Evolutionary conservation across 2,797 vertebrate species (phyloP), one percentile per base, ranked within the genome.

Genomic region (Rhyacichthys aspro): DNA sequence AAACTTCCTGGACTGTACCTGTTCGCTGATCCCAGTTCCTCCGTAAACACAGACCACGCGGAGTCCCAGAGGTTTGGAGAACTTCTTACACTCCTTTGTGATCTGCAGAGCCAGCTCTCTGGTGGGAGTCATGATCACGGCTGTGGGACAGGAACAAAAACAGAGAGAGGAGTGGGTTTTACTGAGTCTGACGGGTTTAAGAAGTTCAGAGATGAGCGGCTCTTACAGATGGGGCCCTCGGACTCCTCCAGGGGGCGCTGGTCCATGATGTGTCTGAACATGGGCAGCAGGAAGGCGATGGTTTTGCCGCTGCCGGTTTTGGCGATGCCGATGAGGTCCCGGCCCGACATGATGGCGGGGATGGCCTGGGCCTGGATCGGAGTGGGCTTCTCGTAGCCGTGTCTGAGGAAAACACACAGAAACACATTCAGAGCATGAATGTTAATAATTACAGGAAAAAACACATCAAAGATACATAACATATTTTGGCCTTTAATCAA

Each of bases 251-350:
- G 80, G 0, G 94, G 92, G 77, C 96, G 93, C 89, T 99, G 97
- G 89, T 99, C 98, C 95, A 99, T 95, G 61, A 99, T 98, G 88
- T 99, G 98, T 59, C 98, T 92, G 88, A 97, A 99, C 98, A 99
- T 98, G 53, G 98, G 98, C 73, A 99, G 85, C 7, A 99, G 93
- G 88, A 99, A 99, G 3, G 96, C 98, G 41, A 99, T 98, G 1
- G 98, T 99, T 82, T 99, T 99, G 9, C 97, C 98, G 0, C 98
- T 99, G 89, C 98, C 98, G 0, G 98, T 99, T 87, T 99, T 99
- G 12, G 98, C 98, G 45, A 99, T 99, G 59, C 98, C 98, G 18
- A 99, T 99, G 74, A 99, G 89, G 83, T 99, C 98, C 15, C 97
- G 88, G 23, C 98, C 98, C 0, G 94, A 95, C 98, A 99, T 99